A percentile compares a stretch with the other conserved stretches of the same genome.
phyloP scores from a whole-genome alignment of 2,888 invertebrate genomes.

The Augochlorella aurata region DNA sequence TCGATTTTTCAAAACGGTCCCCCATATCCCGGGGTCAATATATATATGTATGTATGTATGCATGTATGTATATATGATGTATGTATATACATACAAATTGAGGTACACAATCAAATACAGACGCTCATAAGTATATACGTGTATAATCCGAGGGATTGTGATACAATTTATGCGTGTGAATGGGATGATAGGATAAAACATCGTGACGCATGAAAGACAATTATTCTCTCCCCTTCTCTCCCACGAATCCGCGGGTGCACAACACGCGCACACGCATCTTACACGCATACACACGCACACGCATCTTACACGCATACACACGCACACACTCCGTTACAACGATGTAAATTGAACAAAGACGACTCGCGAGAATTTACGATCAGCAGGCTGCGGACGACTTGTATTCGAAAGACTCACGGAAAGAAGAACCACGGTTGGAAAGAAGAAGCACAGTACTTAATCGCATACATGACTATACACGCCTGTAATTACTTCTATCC shows the following conservation, averaged over 20 bases:
- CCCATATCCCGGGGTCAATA: constrained; percentile 15
- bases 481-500: background rate
- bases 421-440: background rate
- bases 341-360: constrained; percentile 21
- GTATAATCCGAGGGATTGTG: constrained; percentile 24
- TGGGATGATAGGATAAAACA: constrained; percentile 29
- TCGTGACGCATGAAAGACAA: constrained; percentile 41
- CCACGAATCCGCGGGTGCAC: background rate
- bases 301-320: background rate
- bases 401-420: background rate
- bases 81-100: constrained; percentile 42
- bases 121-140: constrained; percentile 31
- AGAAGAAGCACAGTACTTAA: background rate
- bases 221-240: constrained; percentile 7
- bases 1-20: constrained; percentile 26
- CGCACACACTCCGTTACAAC: constrained; percentile 11
- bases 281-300: background rate
- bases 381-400: background rate
- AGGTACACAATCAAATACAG: constrained; percentile 50
- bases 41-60: constrained; percentile 22
- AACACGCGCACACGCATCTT: background rate
- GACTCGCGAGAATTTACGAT: constrained; percentile 26
- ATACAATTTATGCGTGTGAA: constrained; percentile 38
- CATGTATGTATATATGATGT: constrained; percentile 31
- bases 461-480: background rate